Evolutionary conservation across 2,113 vertebrate species (phyloP).

Genomic region (Melanocharis versteri): DNA sequence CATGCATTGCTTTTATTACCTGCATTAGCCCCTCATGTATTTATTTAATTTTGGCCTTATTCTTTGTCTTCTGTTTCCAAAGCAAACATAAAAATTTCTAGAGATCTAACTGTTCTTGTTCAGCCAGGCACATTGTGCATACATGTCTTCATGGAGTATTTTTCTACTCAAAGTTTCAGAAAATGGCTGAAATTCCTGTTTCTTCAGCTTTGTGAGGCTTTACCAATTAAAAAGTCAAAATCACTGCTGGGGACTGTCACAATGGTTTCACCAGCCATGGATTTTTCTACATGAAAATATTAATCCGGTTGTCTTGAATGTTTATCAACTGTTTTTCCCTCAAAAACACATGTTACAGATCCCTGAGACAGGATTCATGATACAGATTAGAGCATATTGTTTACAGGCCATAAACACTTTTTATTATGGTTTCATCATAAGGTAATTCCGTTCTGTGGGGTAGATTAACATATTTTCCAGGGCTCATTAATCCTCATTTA

Average conservation of each 20-base stretch:
- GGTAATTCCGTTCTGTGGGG: constrained; percentile 48
- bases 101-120: neutral
- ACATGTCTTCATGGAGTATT: rapidly evolving
- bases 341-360: neutral
- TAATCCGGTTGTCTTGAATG: neutral
- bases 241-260: neutral
- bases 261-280: neutral
- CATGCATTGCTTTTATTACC: neutral
- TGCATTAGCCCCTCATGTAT: neutral
- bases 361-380: neutral
- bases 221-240: neutral
- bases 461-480: constrained; percentile 55
- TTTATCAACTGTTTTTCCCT: neutral
- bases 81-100: neutral
- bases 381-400: neutral
- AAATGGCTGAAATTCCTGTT: neutral
- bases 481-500: constrained; percentile 66
- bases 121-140: neutral
- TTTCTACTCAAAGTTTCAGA: neutral
- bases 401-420: constrained; percentile 48
- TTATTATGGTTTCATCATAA: constrained; percentile 38
- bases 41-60: neutral
- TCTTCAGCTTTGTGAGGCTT: neutral
- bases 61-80: neutral
- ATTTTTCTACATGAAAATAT: neutral